These are phyloP conservation scores for Ophonus ardosiacus DNA, from an alignment of 2,888 invertebrate species.

Conservation along the genomic window DNA sequence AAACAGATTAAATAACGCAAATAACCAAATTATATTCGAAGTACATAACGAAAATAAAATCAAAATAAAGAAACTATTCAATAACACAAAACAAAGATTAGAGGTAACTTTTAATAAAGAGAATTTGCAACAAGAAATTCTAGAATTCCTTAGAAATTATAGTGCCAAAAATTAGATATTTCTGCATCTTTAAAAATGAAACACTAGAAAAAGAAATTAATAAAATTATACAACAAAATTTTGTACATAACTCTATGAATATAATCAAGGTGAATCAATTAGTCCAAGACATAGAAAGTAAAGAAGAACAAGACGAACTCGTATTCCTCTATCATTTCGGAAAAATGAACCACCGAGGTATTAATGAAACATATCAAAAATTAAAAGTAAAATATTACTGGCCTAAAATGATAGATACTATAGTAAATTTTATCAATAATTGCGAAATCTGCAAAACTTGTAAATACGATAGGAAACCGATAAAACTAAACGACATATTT, in stretches of 20 bases:
- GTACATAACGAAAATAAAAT: too few species aligned
- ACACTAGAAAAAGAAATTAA: slow-evolving; percentile 4
- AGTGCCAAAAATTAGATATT: slow-evolving; percentile 57
- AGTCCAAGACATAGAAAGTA: slow-evolving; percentile 50
- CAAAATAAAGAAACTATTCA: too few species aligned
- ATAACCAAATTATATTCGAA: too few species aligned
- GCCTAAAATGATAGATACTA: background rate
- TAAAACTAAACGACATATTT: slow-evolving; percentile 59
- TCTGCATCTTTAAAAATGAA: slow-evolving; percentile 37
- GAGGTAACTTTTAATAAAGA: background rate
- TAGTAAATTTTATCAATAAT: slow-evolving; percentile 13
- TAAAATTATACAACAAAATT: slow-evolving; percentile 50
- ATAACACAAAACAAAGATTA: background rate
- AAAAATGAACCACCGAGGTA: slow-evolving; percentile 64
- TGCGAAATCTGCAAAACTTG: too few species aligned
- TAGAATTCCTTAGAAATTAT: slow-evolving; percentile 60
- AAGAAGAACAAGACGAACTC: slow-evolving; percentile 44
- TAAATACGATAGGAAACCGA: slow-evolving; percentile 39
- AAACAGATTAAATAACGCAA: too few species aligned
- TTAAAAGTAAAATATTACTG: background rate
- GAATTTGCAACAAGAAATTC: slow-evolving; percentile 49
- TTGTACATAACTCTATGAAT: slow-evolving; percentile 52
- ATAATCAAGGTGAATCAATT: slow-evolving; percentile 26
- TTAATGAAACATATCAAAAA: slow-evolving; percentile 48
- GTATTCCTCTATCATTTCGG: slow-evolving; percentile 59